These are phyloP conservation scores for Bombus affinis DNA, from an alignment of 1,140 invertebrate genomes.

Conservation along the genomic window DNA sequence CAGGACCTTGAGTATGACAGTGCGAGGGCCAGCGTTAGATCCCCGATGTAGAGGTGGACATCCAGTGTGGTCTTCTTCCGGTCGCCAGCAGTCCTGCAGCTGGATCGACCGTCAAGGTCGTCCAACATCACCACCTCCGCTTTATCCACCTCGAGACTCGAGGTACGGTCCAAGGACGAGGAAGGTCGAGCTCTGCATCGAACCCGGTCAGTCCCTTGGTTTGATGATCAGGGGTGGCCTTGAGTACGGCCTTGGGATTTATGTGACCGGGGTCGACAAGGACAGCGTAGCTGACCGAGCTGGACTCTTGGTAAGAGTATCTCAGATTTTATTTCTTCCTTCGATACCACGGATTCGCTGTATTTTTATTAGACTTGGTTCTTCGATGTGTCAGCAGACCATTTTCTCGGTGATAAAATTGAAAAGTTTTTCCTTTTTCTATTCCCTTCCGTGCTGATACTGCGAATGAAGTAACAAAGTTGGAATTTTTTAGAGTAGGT, in stretches of 20 bases:
- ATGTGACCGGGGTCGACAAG: constrained; percentile 96
- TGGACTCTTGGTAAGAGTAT: constrained; percentile 90
- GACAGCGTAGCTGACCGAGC: constrained; percentile 95
- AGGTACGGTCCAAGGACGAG: constrained; percentile 78
- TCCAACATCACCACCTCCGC: constrained; percentile 90
- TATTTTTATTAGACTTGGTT: neutral
- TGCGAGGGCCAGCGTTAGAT: constrained; percentile 86
- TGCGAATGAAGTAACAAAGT: neutral
- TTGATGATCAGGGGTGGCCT: constrained; percentile 96
- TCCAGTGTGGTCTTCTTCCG: constrained; percentile 82
- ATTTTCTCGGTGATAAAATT: neutral
- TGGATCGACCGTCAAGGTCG: constrained; percentile 96
- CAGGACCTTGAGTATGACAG: constrained; percentile 92
- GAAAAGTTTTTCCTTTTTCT: neutral
- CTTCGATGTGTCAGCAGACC: neutral
- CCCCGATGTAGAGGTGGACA: constrained; percentile 80
- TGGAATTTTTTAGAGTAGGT: neutral
- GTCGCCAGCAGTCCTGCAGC: constrained; percentile 91
- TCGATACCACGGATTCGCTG: neutral
- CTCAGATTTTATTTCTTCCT: neutral
- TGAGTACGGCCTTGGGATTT: constrained; percentile 97
- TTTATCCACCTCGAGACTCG: constrained; percentile 77
- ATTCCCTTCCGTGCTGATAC: neutral
- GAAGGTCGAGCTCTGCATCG: constrained; percentile 92
- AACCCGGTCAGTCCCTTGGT: constrained; percentile 94